These are phyloP conservation scores for Metalampra italica DNA, from an alignment of 2,888 invertebrate species.

Conservation along the genomic window DNA sequence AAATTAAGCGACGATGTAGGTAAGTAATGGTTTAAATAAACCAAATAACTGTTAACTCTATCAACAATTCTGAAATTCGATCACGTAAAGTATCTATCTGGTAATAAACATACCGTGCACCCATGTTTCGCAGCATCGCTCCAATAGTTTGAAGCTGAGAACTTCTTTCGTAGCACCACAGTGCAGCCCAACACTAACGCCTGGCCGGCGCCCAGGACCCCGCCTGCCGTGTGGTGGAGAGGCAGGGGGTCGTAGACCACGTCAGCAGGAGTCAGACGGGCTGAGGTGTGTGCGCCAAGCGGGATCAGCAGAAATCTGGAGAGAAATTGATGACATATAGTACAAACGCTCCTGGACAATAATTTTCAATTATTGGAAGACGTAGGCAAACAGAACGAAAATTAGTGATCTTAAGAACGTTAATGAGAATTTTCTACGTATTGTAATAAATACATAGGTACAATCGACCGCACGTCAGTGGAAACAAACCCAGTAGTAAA, in stretches of 20 bases:
- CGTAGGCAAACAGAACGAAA: too few species aligned
- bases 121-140: constrained; percentile 91
- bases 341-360: not conserved
- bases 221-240: constrained; percentile 96
- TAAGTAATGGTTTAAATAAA: too few species aligned
- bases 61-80: too few species aligned
- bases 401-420: too few species aligned
- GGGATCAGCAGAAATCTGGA: constrained; percentile 83
- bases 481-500: too few species aligned
- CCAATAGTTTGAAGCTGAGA: constrained; percentile 97
- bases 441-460: too few species aligned
- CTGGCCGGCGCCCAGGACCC: constrained; percentile 89
- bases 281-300: constrained; percentile 81
- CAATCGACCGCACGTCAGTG: too few species aligned
- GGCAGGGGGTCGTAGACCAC: constrained; percentile 94
- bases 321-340: not conserved
- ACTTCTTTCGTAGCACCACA: constrained; percentile 91
- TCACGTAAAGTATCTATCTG: not conserved
- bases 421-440: too few species aligned
- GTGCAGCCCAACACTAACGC: constrained; percentile 86
- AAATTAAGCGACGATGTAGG: too few species aligned
- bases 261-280: constrained; percentile 81
- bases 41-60: too few species aligned
- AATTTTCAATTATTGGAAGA: too few species aligned
- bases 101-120: constrained; percentile 85